A percentile compares a stretch with the other conserved stretches of the same genome.
Evolutionary conservation across 2,797 vertebrate genomes (phyloP).

Genomic region (Myotis planiceps): DNA sequence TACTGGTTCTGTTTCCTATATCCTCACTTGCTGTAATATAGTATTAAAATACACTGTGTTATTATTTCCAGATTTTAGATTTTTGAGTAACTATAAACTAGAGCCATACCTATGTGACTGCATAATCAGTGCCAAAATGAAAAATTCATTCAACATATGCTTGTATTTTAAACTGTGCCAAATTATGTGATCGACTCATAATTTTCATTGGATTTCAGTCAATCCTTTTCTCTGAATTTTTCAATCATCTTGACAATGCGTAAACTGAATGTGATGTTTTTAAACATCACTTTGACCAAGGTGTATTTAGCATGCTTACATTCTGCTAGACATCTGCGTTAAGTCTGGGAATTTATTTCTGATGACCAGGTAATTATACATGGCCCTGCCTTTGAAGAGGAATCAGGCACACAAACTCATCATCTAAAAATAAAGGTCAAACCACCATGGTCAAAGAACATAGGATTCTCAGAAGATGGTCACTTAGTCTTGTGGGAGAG

Average conservation of each 20-base stretch:
- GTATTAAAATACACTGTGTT: constrained; percentile 22
- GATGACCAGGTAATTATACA: not conserved
- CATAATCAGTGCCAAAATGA: constrained; percentile 36
- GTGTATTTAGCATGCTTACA: not conserved
- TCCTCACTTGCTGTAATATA: not conserved
- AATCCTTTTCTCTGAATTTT: not conserved
- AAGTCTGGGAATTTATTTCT: constrained; percentile 15
- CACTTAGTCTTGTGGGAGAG: not conserved
- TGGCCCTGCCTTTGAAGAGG: not conserved
- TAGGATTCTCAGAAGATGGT: not conserved
- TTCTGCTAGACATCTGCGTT: not conserved
- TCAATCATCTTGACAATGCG: not conserved
- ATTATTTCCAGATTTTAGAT: constrained; percentile 7
- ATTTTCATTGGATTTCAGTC: constrained; percentile 35
- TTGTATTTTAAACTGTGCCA: constrained; percentile 25
- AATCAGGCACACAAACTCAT: not conserved
- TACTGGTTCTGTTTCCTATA: not conserved
- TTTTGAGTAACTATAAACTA: constrained; percentile 17
- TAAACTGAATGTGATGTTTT: constrained; percentile 3
- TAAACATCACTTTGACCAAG: not conserved
- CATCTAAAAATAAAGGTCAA: not conserved
- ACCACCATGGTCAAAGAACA: not conserved
- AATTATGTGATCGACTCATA: not conserved
- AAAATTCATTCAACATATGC: constrained; percentile 24
- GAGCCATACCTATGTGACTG: not conserved